Evolutionary conservation across 2,888 invertebrate species (phyloP).

Genomic region (Busseola fusca): DNA sequence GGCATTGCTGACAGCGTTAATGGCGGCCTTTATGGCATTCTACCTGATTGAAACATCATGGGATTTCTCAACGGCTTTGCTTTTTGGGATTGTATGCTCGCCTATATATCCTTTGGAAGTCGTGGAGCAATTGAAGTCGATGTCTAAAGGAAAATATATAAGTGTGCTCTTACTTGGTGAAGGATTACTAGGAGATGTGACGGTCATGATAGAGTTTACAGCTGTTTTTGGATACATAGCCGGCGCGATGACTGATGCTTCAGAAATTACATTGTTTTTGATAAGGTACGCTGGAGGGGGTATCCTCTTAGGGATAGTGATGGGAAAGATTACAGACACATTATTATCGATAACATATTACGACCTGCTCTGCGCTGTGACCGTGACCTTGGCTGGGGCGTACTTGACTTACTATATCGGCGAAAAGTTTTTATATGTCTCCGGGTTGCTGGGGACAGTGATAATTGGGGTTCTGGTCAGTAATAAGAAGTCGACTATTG

Average conservation of each 20-base stretch:
- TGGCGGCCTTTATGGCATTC: constrained; percentile 79
- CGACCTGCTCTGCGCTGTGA: constrained; percentile 79
- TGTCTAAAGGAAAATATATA: constrained; percentile 81
- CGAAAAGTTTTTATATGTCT: constrained; percentile 83
- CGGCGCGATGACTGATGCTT: constrained; percentile 71
- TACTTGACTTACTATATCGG: constrained; percentile 83
- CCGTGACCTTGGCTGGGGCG: constrained; percentile 78
- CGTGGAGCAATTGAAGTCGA: constrained; percentile 77
- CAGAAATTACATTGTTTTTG: constrained; percentile 77
- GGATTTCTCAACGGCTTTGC: constrained; percentile 75
- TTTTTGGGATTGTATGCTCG: constrained; percentile 81
- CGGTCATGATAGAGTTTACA: constrained; percentile 82
- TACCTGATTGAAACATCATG: constrained; percentile 79
- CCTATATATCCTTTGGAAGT: constrained; percentile 84
- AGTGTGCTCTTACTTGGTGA: constrained; percentile 81
- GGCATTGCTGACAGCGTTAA: constrained; percentile 75
- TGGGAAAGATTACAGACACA: constrained; percentile 77
- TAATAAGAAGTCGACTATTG: constrained; percentile 77
- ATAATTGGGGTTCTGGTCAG: constrained; percentile 81
- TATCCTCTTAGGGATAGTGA: constrained; percentile 77
- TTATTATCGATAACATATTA: constrained; percentile 80
- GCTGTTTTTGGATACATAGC: constrained; percentile 79
- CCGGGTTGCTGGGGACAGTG: constrained; percentile 79
- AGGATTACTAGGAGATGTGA: constrained; percentile 82
- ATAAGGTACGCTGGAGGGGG: constrained; percentile 81